phyloP scores from a whole-genome alignment of 2,113 vertebrate species.

The Conger conger region DNA sequence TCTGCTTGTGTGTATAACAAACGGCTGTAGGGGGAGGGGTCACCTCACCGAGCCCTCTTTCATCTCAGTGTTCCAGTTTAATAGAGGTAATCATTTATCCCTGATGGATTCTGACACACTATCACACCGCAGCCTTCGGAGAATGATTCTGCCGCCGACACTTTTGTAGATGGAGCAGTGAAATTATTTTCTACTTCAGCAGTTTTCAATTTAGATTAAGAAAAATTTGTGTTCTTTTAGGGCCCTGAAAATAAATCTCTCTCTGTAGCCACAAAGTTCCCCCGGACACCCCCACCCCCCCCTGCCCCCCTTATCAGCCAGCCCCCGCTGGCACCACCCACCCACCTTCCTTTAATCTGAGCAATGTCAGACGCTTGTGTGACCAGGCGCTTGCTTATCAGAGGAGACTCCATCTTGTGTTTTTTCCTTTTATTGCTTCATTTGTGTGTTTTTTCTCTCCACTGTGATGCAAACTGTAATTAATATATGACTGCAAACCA shows the following conservation, averaged over 20 bases:
- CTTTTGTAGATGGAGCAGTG: slow-evolving; percentile 66
- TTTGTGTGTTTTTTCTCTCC: background rate
- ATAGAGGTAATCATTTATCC: slow-evolving; percentile 28
- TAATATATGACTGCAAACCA: background rate
- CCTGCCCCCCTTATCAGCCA: background rate
- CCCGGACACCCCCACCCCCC: background rate
- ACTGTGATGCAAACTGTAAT: background rate
- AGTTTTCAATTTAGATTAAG: slow-evolving; percentile 89
- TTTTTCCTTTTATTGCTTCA: background rate
- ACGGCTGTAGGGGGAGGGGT: background rate
- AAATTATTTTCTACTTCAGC: slow-evolving; percentile 87
- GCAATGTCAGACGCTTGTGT: background rate
- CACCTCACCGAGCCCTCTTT: background rate
- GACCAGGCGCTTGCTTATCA: background rate
- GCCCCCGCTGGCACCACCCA: too few relatives aligned
- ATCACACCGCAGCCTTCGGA: slow-evolving; percentile 20
- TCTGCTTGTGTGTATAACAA: background rate
- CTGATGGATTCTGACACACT: slow-evolving; percentile 19
- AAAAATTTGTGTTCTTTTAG: slow-evolving; percentile 72
- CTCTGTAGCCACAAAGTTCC: slow-evolving; percentile 35
- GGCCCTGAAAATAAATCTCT: slow-evolving; percentile 63
- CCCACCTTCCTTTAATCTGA: background rate
- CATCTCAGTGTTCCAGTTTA: slow-evolving; percentile 16
- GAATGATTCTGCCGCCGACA: background rate
- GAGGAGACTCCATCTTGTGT: background rate